Conservation (phyloP, 1,140 invertebrate genomes). For the Pseudomyrmex sp. region DNA sequence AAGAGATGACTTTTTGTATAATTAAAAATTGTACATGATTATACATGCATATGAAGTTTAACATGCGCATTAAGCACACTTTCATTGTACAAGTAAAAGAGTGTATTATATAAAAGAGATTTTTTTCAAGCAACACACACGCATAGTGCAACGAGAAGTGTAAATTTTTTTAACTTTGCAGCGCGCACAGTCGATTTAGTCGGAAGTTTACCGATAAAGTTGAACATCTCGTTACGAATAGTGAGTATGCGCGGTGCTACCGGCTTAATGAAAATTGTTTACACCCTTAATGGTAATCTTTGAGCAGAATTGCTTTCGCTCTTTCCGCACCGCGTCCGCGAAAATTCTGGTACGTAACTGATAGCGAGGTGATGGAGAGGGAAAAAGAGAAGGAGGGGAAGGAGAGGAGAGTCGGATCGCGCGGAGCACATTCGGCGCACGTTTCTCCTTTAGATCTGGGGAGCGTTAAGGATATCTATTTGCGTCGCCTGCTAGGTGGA, state of each 20-base stretch:
- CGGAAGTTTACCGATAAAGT: slow-evolving; percentile 59
- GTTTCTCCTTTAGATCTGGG: slow-evolving; percentile 79
- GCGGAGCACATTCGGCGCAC: slow-evolving; percentile 78
- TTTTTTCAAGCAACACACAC: neutral
- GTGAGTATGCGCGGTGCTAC: slow-evolving; percentile 44
- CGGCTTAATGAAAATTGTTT: slow-evolving; percentile 71
- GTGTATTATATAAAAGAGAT: slow-evolving; percentile 20
- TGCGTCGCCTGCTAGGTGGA: slow-evolving; percentile 72
- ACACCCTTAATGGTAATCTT: slow-evolving; percentile 67
- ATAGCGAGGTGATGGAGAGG: slow-evolving; percentile 16
- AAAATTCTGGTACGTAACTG: slow-evolving; percentile 51
- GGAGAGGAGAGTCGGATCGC: neutral
- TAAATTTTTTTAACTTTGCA: slow-evolving; percentile 54
- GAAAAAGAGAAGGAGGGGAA: neutral
- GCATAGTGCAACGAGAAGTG: slow-evolving; percentile 12
- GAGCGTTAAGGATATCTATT: slow-evolving; percentile 82
- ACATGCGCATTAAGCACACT: too few species aligned
- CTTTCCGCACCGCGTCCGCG: slow-evolving; percentile 33
- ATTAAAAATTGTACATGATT: too few species aligned
- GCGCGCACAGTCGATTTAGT: slow-evolving; percentile 35
- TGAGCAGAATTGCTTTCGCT: slow-evolving; percentile 57
- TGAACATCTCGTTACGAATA: slow-evolving; percentile 46
- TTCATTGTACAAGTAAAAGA: too few species aligned
- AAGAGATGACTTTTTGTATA: too few species aligned
- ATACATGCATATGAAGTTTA: too few species aligned